Base-by-base conservation (phyloP, 2,797 vertebrate genomes). In the Scomberomorus guttatus region DNA sequence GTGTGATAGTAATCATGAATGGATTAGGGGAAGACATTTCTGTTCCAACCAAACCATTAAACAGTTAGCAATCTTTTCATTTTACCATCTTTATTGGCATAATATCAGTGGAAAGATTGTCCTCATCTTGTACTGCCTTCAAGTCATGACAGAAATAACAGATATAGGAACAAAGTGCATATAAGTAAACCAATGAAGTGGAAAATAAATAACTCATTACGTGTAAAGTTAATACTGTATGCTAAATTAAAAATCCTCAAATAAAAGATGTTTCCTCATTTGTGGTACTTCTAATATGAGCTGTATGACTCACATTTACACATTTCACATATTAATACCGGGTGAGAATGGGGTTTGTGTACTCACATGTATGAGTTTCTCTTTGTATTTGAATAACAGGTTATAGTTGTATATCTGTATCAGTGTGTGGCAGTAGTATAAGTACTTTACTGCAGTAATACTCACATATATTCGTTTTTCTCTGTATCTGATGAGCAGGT, bases 381-480 rank as follows among this genome's bases (percentile, higher is more conserved):
- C 97, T 60, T 96, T 92, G 85, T 99, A 99, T 87, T 98, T 96
- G 83, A 99, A 99, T 70, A 99, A 96, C 64, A 99, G 94, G 82
- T 99, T 99, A 13, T 14, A 46, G 20, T 46, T 20, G 24, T 29
- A 29, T 29, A 22, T 55, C 3, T 8, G 37, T 20, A 9, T 39
- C 14, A 62, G 50, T 6, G 15, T 65, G 15, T 37, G 27, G 51
- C 44, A 50, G 57, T 51, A 8, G 92, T 18, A 1, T 4, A n/a
- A 5, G 22, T 4, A 72, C 95, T 96, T 11, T 22, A 34, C n/a
- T 48, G 22, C 32, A 69, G 60, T 6, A 22, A 48, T 20, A 90
- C 98, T 96, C 83, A 99, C 98, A 25, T 99, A 99, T 77, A 99
- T 99, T 58, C 98, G 95, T 29, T 96, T 97, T 61, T 99, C 98